Evolutionary conservation across 1,140 invertebrate genomes (phyloP).

Genomic region (Microplitis demolitor): DNA sequence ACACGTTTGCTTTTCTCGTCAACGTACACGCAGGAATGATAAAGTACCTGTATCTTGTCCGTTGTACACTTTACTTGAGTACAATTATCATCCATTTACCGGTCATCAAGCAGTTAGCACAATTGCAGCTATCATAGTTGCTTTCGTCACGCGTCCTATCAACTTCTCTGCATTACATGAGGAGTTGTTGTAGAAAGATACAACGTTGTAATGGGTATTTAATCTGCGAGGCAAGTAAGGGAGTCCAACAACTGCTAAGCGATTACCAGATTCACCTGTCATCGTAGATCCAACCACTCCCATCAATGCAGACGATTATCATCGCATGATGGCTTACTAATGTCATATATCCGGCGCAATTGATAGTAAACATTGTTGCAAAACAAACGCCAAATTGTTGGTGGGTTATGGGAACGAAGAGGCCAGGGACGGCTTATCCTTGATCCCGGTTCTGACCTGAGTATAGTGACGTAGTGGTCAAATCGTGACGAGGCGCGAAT

Average conservation of each 20-base stretch:
- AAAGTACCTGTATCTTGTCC: conserved; percentile 38
- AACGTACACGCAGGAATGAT: neutral
- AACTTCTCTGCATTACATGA: neutral
- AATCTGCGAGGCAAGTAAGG: neutral
- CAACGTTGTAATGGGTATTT: conserved; percentile 1
- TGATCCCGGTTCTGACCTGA: conserved; percentile 13
- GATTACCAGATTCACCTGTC: conserved; percentile 58
- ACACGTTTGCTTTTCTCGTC: neutral
- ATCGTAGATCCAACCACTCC: conserved; percentile 53
- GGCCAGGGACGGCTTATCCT: conserved; percentile 22
- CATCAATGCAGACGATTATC: conserved; percentile 46
- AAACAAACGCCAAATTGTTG: conserved; percentile 19
- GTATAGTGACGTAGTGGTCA: conserved; percentile 21
- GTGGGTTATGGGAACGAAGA: conserved; percentile 8
- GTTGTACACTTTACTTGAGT: conserved; percentile 33
- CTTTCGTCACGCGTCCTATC: conserved; percentile 32
- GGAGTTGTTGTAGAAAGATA: too few species aligned
- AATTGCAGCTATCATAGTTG: conserved; percentile 45
- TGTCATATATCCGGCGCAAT: conserved; percentile 46
- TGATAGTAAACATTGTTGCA: conserved; percentile 9
- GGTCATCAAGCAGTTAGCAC: conserved; percentile 55
- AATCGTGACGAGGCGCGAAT: conserved; percentile 21
- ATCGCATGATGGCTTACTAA: conserved; percentile 52
- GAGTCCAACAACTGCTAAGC: conserved; percentile 39
- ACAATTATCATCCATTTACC: conserved; percentile 61